phyloP scores from a whole-genome alignment of 2,797 vertebrate species.

The Falco biarmicus region DNA sequence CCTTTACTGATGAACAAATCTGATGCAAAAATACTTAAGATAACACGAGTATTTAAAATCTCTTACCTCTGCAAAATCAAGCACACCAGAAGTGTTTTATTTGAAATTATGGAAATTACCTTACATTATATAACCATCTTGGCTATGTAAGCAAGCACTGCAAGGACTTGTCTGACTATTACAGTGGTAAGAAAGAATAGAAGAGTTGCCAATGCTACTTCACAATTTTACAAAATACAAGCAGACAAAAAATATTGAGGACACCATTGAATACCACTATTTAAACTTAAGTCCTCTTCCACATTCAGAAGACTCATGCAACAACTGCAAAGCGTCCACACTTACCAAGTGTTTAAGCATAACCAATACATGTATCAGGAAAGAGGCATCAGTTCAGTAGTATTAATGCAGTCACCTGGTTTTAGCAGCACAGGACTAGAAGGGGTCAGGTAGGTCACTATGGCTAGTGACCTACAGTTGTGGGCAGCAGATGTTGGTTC shows the following conservation, averaged over 20 bases:
- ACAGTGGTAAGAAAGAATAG: not conserved
- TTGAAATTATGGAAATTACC: not conserved
- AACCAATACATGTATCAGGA: not conserved
- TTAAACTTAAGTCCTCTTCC: not conserved
- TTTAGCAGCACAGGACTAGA: not conserved
- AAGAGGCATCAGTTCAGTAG: not conserved
- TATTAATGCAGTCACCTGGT: not conserved
- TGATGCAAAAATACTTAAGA: constrained; percentile 26
- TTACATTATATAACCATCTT: not conserved
- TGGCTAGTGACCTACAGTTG: accelerated
- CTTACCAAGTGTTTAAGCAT: not conserved
- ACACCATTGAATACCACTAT: not conserved
- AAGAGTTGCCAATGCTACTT: not conserved
- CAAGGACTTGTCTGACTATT: not conserved
- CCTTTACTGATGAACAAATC: not conserved
- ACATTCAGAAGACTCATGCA: not conserved
- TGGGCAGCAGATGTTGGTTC: not conserved
- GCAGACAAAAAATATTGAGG: not conserved
- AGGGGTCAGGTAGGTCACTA: not conserved
- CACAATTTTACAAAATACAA: not conserved
- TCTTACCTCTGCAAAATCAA: not conserved
- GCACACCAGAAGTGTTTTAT: not conserved
- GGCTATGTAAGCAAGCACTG: not conserved
- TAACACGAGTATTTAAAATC: constrained; percentile 4
- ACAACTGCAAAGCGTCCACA: not conserved